phyloP scores from a whole-genome alignment of 2,888 invertebrate genomes.

The Lithophane socia region DNA sequence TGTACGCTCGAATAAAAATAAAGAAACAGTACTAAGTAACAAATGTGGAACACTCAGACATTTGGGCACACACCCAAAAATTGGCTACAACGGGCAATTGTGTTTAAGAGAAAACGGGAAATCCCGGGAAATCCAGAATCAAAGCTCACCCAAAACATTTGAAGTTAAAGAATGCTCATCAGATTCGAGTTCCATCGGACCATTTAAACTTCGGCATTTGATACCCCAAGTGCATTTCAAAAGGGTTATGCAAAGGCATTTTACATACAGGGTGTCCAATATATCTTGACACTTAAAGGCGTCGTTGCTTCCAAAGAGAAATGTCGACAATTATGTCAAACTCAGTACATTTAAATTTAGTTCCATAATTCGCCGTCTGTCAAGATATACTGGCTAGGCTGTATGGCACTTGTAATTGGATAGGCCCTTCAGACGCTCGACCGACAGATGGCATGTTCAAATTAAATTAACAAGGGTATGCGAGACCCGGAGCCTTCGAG shows the following conservation, averaged over 20 bases:
- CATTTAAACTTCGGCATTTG: constrained; percentile 62
- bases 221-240: constrained; percentile 64
- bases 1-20: constrained; percentile 6
- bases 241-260: constrained; percentile 70
- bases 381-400: constrained; percentile 53
- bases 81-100: constrained; percentile 19
- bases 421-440: constrained; percentile 75
- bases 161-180: constrained; percentile 57
- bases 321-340: constrained; percentile 51
- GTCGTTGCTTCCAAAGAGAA: constrained; percentile 28
- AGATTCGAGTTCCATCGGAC: constrained; percentile 46
- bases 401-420: constrained; percentile 78
- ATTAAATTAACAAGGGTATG: constrained; percentile 86
- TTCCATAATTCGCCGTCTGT: constrained; percentile 53
- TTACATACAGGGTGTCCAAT: constrained; percentile 65
- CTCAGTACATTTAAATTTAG: constrained; percentile 55
- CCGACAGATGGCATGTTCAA: constrained; percentile 84
- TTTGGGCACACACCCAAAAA: constrained; percentile 50
- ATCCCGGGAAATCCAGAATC: constrained; percentile 22
- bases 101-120: constrained; percentile 18
- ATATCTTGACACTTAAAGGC: constrained; percentile 18
- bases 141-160: constrained; percentile 36
- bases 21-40: background rate
- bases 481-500: constrained; percentile 70
- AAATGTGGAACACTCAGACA: constrained; percentile 44